A percentile compares a stretch with the other conserved stretches of the same genome.
Conservation (phyloP, 2,113 vertebrate species). For the Symphodus melops region DNA sequence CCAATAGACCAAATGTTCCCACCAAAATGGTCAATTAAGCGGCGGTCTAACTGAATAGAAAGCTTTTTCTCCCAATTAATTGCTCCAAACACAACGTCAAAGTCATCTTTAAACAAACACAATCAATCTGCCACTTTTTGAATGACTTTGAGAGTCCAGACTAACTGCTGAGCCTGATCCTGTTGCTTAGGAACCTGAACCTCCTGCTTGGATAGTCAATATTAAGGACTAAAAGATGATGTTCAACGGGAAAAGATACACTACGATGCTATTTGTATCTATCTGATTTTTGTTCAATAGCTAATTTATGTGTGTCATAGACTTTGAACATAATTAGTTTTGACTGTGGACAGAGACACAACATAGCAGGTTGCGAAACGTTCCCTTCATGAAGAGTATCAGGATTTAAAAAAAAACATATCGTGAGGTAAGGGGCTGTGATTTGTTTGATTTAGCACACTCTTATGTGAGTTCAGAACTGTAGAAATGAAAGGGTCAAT, state of each 20-base stretch:
- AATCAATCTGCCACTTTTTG: slow-evolving; percentile 3
- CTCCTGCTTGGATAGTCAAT: slow-evolving; percentile 30
- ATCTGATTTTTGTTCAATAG: not conserved
- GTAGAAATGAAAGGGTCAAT: slow-evolving; percentile 1
- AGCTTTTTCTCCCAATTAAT: slow-evolving; percentile 3
- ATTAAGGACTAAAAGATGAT: slow-evolving; percentile 24
- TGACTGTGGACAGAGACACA: not conserved
- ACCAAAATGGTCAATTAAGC: slow-evolving; percentile 10
- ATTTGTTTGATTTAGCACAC: not conserved
- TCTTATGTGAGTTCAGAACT: not conserved
- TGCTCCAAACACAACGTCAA: slow-evolving; percentile 2
- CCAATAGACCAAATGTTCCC: slow-evolving; percentile 8
- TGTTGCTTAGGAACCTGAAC: slow-evolving; percentile 47
- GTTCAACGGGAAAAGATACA: slow-evolving; percentile 4
- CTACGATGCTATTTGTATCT: not conserved
- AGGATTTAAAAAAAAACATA: not conserved
- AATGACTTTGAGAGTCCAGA: slow-evolving; percentile 31
- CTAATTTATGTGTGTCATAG: slow-evolving; percentile 5
- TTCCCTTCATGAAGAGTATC: not conserved
- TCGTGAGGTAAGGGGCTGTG: not conserved
- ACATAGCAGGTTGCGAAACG: not conserved
- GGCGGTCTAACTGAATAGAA: not conserved
- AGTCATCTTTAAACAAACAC: slow-evolving; percentile 15
- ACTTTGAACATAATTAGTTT: slow-evolving; percentile 9
- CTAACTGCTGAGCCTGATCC: slow-evolving; percentile 15